Conservation (phyloP, 2,888 invertebrate genomes). For the Cataglyphis rosenhaueri region DNA sequence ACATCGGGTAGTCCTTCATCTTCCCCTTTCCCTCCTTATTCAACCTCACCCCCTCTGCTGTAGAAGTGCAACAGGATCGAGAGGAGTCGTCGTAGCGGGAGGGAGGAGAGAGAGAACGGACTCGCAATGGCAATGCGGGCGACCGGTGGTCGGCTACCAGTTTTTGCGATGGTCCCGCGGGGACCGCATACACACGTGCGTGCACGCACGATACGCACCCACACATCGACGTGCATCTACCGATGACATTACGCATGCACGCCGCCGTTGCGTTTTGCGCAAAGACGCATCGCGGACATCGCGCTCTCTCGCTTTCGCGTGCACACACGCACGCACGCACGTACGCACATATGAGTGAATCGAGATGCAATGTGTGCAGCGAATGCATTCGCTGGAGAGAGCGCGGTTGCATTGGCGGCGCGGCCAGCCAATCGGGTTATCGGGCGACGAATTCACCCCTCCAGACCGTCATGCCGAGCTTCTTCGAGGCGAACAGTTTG, state of each 20-base stretch:
- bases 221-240: slow-evolving; percentile 18
- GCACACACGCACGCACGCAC: slow-evolving; percentile 60
- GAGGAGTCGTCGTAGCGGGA: slow-evolving; percentile 63
- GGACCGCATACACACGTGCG: slow-evolving; percentile 23
- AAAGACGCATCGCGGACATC: slow-evolving; percentile 27
- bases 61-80: slow-evolving; percentile 67
- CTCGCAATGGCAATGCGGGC: slow-evolving; percentile 74
- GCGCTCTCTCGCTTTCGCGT: slow-evolving; percentile 2
- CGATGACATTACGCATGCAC: slow-evolving; percentile 62
- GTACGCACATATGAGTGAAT: slow-evolving; percentile 47
- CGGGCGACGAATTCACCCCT: slow-evolving; percentile 78
- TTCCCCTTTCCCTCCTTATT: slow-evolving; percentile 36
- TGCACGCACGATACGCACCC: slow-evolving; percentile 26
- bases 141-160: slow-evolving; percentile 77
- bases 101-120: slow-evolving; percentile 46
- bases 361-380: slow-evolving; percentile 54
- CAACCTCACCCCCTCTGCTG: slow-evolving; percentile 3
- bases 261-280: slow-evolving; percentile 65
- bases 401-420: slow-evolving; percentile 80
- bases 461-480: slow-evolving; percentile 70
- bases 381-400: slow-evolving; percentile 70
- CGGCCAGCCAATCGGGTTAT: slow-evolving; percentile 80
- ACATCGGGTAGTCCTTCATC: slow-evolving; percentile 12
- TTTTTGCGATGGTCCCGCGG: slow-evolving; percentile 74
- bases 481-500: slow-evolving; percentile 75